A percentile compares a stretch with the other conserved stretches of the same genome.
Conservation (phyloP, 1,140 invertebrate genomes). For the Mycetomoellerius zeteki region DNA sequence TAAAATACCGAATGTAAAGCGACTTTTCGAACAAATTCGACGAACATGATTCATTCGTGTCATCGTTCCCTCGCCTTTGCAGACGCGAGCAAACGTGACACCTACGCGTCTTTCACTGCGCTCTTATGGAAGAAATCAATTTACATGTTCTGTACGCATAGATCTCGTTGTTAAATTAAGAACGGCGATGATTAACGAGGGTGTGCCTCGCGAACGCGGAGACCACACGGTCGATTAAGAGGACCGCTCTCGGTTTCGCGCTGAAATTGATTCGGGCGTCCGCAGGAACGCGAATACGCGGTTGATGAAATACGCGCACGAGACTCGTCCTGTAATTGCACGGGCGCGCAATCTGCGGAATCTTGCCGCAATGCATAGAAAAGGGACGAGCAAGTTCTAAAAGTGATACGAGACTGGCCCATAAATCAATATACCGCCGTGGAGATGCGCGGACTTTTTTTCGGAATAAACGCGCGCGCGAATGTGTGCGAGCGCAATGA, state of each 20-base stretch:
- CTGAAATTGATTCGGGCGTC: constrained; percentile 60
- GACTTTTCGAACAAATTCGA: not conserved
- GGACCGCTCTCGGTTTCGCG: constrained; percentile 24
- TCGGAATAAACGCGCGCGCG: constrained; percentile 46
- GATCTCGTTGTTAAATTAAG: constrained; percentile 53
- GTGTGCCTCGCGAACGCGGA: constrained; percentile 27
- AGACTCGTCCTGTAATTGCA: constrained; percentile 29
- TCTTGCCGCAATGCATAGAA: constrained; percentile 33
- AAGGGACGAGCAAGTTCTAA: constrained; percentile 32
- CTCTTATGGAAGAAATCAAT: constrained; percentile 62
- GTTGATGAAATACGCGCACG: constrained; percentile 5
- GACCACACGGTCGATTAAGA: constrained; percentile 54
- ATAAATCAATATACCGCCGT: constrained; percentile 55
- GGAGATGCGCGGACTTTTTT: constrained; percentile 49
- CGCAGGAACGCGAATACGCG: constrained; percentile 39
- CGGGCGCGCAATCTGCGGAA: constrained; percentile 47
- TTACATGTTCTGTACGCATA: constrained; percentile 14
- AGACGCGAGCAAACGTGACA: not conserved
- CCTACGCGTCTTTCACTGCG: not conserved
- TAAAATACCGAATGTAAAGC: not conserved
- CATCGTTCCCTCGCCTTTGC: not conserved
- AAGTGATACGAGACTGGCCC: constrained; percentile 37
- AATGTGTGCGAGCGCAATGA: constrained; percentile 52
- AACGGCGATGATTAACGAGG: constrained; percentile 44
- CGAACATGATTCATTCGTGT: not conserved